These are phyloP conservation scores for Delichon dasypus DNA, from an alignment of 2,797 vertebrate genomes.

Conservation along the genomic window DNA sequence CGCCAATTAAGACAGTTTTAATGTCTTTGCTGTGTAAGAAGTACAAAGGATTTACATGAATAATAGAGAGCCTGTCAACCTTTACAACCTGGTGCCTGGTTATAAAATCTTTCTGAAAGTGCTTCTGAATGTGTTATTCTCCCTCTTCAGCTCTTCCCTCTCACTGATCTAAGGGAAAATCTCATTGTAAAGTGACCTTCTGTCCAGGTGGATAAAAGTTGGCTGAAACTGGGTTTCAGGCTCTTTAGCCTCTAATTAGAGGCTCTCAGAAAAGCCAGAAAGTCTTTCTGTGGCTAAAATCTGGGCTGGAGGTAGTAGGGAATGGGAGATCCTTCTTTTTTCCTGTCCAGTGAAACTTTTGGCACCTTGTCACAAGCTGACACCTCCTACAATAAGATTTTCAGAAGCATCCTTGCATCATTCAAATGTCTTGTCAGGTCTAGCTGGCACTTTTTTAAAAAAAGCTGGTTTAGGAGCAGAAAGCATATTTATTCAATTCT, in stretches of 20 bases:
- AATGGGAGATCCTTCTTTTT: background rate
- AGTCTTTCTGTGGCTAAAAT: background rate
- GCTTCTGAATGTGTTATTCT: background rate
- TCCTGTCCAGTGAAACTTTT: background rate
- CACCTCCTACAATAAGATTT: background rate
- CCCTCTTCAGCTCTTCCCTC: background rate
- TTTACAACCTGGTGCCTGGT: background rate
- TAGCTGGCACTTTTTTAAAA: background rate
- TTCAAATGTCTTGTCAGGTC: background rate
- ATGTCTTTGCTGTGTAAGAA: background rate
- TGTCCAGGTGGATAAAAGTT: background rate
- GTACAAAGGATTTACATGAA: background rate
- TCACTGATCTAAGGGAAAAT: background rate
- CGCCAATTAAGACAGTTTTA: background rate
- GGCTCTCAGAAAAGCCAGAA: background rate
- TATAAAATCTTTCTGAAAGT: background rate
- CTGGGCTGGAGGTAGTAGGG: background rate
- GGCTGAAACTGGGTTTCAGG: background rate
- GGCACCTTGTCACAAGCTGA: background rate
- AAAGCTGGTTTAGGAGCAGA: background rate
- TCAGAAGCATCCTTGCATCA: background rate
- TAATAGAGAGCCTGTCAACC: background rate
- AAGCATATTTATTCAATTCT: background rate
- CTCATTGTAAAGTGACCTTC: background rate
- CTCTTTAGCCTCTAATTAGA: background rate